Evolutionary conservation across 2,888 invertebrate species (phyloP).

Genomic region (Morpho deidamia): DNA sequence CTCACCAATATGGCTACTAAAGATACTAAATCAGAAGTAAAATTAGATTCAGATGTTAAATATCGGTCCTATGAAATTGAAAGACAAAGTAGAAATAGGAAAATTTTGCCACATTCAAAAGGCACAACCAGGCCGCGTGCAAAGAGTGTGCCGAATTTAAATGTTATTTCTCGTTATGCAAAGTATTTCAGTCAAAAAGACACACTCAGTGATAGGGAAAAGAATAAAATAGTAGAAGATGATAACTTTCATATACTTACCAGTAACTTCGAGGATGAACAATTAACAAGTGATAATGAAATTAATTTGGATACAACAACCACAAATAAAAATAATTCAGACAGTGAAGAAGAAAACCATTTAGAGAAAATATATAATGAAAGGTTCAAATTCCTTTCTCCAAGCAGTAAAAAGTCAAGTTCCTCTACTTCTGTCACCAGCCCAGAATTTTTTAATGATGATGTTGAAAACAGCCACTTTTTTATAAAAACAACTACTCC

Average conservation of each 20-base stretch:
- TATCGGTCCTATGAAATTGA: conserved; percentile 67
- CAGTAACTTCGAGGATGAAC: conserved; percentile 24
- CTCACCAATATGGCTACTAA: conserved; percentile 49
- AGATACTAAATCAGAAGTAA: conserved; percentile 45
- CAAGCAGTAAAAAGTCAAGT: conserved; percentile 39
- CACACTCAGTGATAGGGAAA: conserved; percentile 49
- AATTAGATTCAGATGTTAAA: conserved; percentile 46
- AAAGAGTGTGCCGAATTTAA: conserved; percentile 72
- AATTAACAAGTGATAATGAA: conserved; percentile 28
- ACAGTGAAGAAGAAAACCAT: conserved; percentile 49
- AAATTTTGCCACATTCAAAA: conserved; percentile 32
- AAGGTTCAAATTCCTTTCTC: conserved; percentile 50
- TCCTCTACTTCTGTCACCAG: conserved; percentile 31
- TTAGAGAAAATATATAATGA: conserved; percentile 63
- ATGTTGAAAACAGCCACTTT: conserved; percentile 38
- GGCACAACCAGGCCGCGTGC: conserved; percentile 48
- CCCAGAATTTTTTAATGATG: conserved; percentile 24
- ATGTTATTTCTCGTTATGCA: conserved; percentile 68
- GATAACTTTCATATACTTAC: conserved; percentile 23
- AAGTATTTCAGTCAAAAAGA: conserved; percentile 73
- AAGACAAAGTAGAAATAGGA: conserved; percentile 52
- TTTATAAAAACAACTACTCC: conserved; percentile 44
- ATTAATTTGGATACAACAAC: conserved; percentile 27
- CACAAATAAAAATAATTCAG: conserved; percentile 29
- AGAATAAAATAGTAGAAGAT: conserved; percentile 33